Conservation (phyloP, 1,140 invertebrate genomes). For the Megathymus violae region DNA sequence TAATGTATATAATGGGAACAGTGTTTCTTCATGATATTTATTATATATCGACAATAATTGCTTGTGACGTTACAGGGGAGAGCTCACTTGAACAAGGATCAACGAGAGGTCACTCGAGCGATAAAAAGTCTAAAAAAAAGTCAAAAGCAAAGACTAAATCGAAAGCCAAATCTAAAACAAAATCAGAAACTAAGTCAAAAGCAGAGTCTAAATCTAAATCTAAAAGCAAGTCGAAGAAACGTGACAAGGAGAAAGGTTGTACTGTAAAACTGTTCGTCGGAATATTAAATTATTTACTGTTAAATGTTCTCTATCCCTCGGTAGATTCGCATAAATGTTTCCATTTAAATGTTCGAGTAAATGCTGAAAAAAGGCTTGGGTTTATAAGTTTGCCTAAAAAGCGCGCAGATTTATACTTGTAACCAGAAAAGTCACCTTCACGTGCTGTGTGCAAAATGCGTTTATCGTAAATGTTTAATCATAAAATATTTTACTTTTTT, state of each 20-base stretch:
- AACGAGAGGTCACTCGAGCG: background rate
- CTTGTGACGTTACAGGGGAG: constrained; percentile 20
- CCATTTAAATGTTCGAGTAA: constrained; percentile 24
- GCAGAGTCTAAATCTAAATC: constrained; percentile 5
- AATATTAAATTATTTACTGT: constrained; percentile 15
- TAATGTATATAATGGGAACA: background rate
- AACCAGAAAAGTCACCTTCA: background rate
- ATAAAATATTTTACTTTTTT: no score
- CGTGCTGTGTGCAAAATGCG: no score
- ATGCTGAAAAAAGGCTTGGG: constrained; percentile 30
- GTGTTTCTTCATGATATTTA: no score
- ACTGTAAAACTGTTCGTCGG: constrained; percentile 9
- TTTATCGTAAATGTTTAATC: no score
- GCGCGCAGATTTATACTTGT: background rate
- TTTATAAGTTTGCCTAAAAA: background rate
- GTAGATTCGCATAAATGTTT: constrained; percentile 33
- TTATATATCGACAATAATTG: constrained; percentile 2
- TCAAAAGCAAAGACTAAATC: constrained; percentile 8
- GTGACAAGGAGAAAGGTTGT: constrained; percentile 29
- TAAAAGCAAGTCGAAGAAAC: constrained; percentile 27
- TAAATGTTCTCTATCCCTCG: constrained; percentile 26
- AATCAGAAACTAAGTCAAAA: constrained; percentile 10
- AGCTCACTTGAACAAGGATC: background rate
- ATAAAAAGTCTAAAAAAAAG: constrained; percentile 11
- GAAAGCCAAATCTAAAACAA: constrained; percentile 1